Evolutionary conservation across 2,888 invertebrate species (phyloP).

Genomic region (Celastrina argiolus): DNA sequence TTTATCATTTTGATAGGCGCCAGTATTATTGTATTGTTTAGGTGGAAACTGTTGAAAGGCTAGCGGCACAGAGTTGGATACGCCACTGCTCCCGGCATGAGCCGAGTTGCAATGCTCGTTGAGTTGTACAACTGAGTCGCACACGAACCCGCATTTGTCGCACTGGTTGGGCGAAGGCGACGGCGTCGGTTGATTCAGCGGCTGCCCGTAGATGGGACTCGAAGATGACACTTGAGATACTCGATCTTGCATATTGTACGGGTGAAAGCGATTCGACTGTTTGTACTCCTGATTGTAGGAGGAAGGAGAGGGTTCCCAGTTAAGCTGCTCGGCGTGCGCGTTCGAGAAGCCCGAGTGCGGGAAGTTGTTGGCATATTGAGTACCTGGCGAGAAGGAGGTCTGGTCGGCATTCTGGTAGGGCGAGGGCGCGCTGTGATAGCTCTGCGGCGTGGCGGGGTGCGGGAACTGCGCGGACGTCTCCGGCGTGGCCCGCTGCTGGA

Average conservation of each 20-base stretch:
- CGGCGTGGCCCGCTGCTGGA: conserved; percentile 76
- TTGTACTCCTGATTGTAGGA: conserved; percentile 69
- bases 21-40: conserved; percentile 65
- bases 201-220: conserved; percentile 77
- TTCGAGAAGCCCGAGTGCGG: conserved; percentile 73
- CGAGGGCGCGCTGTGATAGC: conserved; percentile 82
- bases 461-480: conserved; percentile 78
- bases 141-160: conserved; percentile 90
- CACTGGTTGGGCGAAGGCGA: conserved; percentile 86
- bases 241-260: conserved; percentile 74
- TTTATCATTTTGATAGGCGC: conserved; percentile 69
- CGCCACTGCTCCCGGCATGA: conserved; percentile 74
- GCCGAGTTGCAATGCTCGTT: conserved; percentile 85
- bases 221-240: conserved; percentile 73
- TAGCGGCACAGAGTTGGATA: conserved; percentile 60
- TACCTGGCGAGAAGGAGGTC: conserved; percentile 76
- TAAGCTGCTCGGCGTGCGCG: conserved; percentile 69
- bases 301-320: conserved; percentile 70
- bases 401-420: conserved; percentile 81
- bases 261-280: conserved; percentile 68
- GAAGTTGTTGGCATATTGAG: conserved; percentile 70
- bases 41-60: conserved; percentile 75
- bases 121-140: conserved; percentile 84
- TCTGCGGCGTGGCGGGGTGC: conserved; percentile 81
- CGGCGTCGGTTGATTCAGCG: conserved; percentile 82